Percentiles rank a stretch among this genome's conserved stretches.
Conservation (phyloP, 1,140 invertebrate genomes). For the Venturia canescens region DNA sequence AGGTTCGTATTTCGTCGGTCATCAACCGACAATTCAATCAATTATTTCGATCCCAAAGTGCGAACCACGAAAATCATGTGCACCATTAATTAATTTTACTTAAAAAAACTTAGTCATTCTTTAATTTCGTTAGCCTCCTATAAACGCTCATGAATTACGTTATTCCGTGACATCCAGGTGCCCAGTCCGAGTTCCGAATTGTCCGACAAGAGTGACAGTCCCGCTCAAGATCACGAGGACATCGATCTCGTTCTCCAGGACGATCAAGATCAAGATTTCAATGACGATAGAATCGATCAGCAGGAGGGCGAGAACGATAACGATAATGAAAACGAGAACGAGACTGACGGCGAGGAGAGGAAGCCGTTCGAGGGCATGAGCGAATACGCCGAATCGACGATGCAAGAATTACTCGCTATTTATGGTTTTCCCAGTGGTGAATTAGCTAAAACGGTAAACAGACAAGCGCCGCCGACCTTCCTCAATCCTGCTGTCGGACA, state of each 20-base stretch:
- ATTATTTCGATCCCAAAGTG: neutral
- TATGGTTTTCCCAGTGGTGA: slow-evolving; percentile 78
- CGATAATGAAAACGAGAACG: slow-evolving; percentile 50
- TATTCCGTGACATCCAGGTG: slow-evolving; percentile 57
- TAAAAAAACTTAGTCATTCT: no score
- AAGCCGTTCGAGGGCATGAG: slow-evolving; percentile 76
- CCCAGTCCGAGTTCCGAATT: slow-evolving; percentile 73
- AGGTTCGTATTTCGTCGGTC: slow-evolving; percentile 62
- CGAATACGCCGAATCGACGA: slow-evolving; percentile 81
- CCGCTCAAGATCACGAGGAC: slow-evolving; percentile 66
- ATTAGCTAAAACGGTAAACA: slow-evolving; percentile 74
- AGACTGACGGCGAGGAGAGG: slow-evolving; percentile 62
- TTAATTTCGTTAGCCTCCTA: no score
- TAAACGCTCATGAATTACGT: neutral
- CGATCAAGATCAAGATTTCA: slow-evolving; percentile 64
- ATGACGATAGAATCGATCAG: slow-evolving; percentile 46
- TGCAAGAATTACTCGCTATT: slow-evolving; percentile 81
- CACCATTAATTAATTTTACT: no score
- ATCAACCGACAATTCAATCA: neutral
- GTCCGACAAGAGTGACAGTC: slow-evolving; percentile 72
- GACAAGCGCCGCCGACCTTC: slow-evolving; percentile 73
- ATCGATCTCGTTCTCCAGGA: slow-evolving; percentile 62
- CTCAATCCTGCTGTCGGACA: slow-evolving; percentile 70
- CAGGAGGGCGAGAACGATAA: slow-evolving; percentile 55
- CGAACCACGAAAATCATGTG: no score